Evolutionary conservation across 1,140 invertebrate genomes (phyloP).

Genomic region (Stegodyphus dumicola): DNA sequence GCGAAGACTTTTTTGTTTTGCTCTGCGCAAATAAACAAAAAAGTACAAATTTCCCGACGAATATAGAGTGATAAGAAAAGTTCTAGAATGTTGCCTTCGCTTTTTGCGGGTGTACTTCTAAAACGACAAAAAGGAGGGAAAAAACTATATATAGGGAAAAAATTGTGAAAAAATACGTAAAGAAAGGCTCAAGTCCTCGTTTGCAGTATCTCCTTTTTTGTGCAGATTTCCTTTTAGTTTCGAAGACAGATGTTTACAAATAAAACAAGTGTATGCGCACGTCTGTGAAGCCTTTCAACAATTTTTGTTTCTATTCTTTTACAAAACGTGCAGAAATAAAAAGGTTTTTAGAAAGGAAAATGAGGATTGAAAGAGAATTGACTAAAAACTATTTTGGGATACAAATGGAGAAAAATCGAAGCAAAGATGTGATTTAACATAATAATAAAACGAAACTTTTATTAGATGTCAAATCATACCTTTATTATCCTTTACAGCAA

Average conservation of each 20-base stretch:
- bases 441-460: too few species aligned
- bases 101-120: not conserved
- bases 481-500: too few species aligned
- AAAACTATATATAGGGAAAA: not conserved
- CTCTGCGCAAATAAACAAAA: not conserved
- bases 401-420: too few species aligned
- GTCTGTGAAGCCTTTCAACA: not conserved
- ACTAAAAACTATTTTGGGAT: too few species aligned
- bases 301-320: not conserved
- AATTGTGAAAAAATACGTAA: not conserved
- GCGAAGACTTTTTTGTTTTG: not conserved
- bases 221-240: not conserved
- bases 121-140: not conserved
- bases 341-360: not conserved
- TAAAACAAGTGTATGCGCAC: not conserved
- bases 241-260: not conserved
- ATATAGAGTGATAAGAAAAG: not conserved
- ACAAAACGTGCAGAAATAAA: not conserved
- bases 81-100: not conserved
- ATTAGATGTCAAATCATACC: too few species aligned
- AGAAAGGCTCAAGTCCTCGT: not conserved
- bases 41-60: not conserved
- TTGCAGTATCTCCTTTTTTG: not conserved
- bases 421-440: too few species aligned
- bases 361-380: not conserved